phyloP scores from a whole-genome alignment of 2,113 vertebrate genomes.

The Podiceps cristatus region DNA sequence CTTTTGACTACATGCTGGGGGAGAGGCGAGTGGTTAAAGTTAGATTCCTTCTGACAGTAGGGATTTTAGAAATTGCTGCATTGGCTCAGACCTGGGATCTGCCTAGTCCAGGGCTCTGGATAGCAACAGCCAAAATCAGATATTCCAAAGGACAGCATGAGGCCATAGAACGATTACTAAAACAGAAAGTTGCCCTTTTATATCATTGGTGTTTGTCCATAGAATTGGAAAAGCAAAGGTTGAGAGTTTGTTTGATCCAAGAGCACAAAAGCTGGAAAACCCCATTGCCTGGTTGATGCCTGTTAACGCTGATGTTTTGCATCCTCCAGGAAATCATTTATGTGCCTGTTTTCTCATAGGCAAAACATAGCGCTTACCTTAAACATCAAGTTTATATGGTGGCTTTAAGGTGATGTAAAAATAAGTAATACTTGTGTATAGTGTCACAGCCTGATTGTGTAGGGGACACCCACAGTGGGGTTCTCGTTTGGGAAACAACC shows the following conservation, averaged over 20 bases:
- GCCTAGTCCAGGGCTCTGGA: neutral
- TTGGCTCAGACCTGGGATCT: constrained; percentile 26
- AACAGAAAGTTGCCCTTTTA: constrained; percentile 56
- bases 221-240: constrained; percentile 45
- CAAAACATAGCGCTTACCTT: neutral
- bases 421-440: neutral
- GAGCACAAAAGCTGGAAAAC: constrained; percentile 56
- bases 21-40: constrained; percentile 24
- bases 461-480: neutral
- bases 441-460: neutral
- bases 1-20: constrained; percentile 12
- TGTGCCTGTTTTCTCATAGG: neutral
- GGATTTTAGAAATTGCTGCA: constrained; percentile 44
- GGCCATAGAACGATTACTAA: constrained; percentile 20
- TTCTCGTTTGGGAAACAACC: neutral
- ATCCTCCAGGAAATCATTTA: constrained; percentile 12
- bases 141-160: constrained; percentile 7
- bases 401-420: neutral
- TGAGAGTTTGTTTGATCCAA: constrained; percentile 24
- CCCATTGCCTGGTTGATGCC: neutral
- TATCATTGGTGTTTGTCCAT: constrained; percentile 4
- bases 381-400: neutral
- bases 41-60: constrained; percentile 39
- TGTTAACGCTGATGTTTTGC: neutral
- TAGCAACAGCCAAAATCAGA: neutral